phyloP scores from a whole-genome alignment of 1,140 invertebrate genomes.

The Hestina assimilis region DNA sequence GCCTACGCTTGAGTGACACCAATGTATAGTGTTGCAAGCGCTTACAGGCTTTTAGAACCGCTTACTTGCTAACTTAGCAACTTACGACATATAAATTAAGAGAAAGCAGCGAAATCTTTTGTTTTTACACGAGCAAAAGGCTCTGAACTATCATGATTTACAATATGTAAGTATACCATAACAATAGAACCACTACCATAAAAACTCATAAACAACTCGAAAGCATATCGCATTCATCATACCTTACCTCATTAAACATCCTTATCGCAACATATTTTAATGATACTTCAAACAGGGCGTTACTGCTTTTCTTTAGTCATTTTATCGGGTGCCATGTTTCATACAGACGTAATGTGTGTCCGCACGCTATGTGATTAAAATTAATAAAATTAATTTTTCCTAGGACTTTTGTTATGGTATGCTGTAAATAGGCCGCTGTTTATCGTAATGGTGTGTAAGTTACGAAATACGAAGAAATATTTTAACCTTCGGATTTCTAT shows the following conservation, averaged over 20 bases:
- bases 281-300: conserved; percentile 63
- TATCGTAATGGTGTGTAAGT: conserved; percentile 5
- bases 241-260: conserved; percentile 60
- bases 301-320: conserved; percentile 46
- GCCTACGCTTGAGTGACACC: too few species aligned
- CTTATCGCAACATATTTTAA: conserved; percentile 64
- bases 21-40: too few species aligned
- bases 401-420: conserved; percentile 20
- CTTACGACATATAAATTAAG: too few species aligned
- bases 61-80: too few species aligned
- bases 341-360: conserved; percentile 60
- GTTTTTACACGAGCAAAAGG: too few species aligned
- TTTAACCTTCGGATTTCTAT: neutral
- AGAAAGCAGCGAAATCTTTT: too few species aligned
- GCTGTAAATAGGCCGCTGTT: conserved; percentile 17
- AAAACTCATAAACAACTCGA: conserved; percentile 50
- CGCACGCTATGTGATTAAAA: conserved; percentile 67
- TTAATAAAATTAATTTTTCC: conserved; percentile 64
- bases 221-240: conserved; percentile 56
- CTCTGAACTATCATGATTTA: neutral
- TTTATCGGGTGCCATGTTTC: conserved; percentile 63
- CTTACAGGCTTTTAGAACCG: too few species aligned
- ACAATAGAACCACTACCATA: conserved; percentile 23
- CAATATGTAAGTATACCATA: too few species aligned
- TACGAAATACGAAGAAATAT: neutral